phyloP scores from a whole-genome alignment of 2,113 vertebrate species.

The Nothobranchius kuhntae region DNA sequence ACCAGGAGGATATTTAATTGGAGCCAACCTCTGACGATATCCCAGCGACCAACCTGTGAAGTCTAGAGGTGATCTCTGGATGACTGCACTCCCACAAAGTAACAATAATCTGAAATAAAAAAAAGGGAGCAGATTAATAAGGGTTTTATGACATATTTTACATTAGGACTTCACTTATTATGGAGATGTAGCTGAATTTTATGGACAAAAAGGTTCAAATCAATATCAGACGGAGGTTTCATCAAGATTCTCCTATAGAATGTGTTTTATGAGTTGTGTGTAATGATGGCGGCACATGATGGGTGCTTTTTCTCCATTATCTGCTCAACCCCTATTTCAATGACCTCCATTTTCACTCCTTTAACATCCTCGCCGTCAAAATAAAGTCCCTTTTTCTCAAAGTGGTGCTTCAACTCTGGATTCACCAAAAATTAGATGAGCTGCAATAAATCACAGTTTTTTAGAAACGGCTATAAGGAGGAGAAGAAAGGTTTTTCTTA shows the following conservation, averaged over 20 bases:
- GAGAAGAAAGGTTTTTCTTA: no score
- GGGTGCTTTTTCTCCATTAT: neutral
- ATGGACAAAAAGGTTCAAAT: neutral
- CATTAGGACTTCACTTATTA: neutral
- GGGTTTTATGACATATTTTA: neutral
- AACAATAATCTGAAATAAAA: conserved; percentile 85
- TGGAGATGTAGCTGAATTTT: neutral
- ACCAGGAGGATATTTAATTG: no score
- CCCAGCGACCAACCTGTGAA: no score
- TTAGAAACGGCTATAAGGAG: neutral
- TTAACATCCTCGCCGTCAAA: conserved; percentile 94
- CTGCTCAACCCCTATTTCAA: conserved; percentile 88
- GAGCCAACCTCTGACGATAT: no score
- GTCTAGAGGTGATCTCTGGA: conserved; percentile 95
- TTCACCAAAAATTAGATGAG: conserved; percentile 83
- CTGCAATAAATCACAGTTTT: neutral
- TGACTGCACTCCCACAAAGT: conserved; percentile 97
- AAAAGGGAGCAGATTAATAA: neutral
- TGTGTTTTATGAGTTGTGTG: neutral
- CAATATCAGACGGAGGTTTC: neutral
- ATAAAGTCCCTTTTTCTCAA: conserved; percentile 87
- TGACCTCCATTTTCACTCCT: conserved; percentile 93
- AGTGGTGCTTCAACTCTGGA: conserved; percentile 86
- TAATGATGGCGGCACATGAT: neutral
- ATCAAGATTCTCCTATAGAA: neutral